Base-by-base conservation (phyloP, 2,888 invertebrate genomes). In the Brachyptera putata region DNA sequence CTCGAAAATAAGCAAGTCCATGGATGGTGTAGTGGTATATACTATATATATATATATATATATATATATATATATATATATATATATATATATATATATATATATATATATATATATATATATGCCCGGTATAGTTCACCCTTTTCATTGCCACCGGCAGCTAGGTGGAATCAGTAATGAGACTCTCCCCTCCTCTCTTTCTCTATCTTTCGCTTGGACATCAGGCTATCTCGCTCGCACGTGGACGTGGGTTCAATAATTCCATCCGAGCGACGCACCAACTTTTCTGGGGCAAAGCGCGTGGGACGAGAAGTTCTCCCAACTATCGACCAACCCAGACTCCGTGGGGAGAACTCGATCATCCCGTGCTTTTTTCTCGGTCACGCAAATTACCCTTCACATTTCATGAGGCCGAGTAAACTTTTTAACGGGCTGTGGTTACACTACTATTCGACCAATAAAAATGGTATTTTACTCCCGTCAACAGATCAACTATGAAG, bases 341-440 rank as follows among this genome's bases (percentile, higher is more conserved):
- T 16, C 43, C 21, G 11, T 18, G 18, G 43, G 43, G 43, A 21
- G 3, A 43, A 5, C 43, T 43, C 43, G 3, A 43, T 43, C 43
- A 43, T 43, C 14, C 43, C 16, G 18, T 11, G 5, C 11, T 30
- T 30, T 30, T 11, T 11, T 30, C 11, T 30, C 9, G 43, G 16
- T 43, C 18, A 43, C 43, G 43, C 43, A 43, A 43, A 43, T 43
- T 21, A 43, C 43, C 16, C 3, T 18, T 43, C 43, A 43, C 21
- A 43, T 43, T 43, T 43, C 43, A 43, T 21, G 16, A 16, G 18
- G 18, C 21, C 18, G 43, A 5, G 30, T n/a, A 43, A 43, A 43
- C 18, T 43, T 43, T n/a, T 43, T 43, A 43, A 43, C 43, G 21
- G 43, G 43, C 21, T 21, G 18, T n/a, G 43, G 18, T 43, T 16